Base-by-base conservation (phyloP, 2,113 vertebrate species). In the Platichthys stellatus region DNA sequence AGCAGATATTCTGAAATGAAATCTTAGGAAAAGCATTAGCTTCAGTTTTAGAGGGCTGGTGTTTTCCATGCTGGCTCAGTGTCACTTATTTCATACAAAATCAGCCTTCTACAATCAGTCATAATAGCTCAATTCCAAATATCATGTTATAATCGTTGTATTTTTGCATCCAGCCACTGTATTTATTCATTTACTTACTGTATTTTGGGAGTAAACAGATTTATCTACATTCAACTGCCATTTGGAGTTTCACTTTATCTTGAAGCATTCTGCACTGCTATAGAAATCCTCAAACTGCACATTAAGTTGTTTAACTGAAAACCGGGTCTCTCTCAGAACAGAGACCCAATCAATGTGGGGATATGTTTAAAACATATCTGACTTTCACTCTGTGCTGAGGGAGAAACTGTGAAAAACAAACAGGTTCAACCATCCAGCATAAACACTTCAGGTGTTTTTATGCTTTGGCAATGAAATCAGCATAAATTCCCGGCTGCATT, bases 221-320 rank as follows among this genome's bases (percentile, higher is more conserved):
- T 51, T 51, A 51, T 51, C 47, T 17, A 18, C 47, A 51, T 51
- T 51, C 8, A 51, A 7, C 7, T 4, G 1, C 4, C 47, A 9
- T 51, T 51, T 17, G 2, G 47, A 18, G 4, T 51, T 51, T 51
- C 18, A 51, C 1, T 51, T 51, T 51, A 1, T 51, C 14, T 51
- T 17, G 4, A 51, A 47, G 11, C 3, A 26, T 57, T 69, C 59
- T 38, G 7, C 28, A 57, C 21, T 43, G 26, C n/a, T 60, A 18
- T 12, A 70, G 70, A 75, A 43, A 18, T 54, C 11, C 26, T 72
- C 47, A 63, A 73, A 63, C 63, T 60, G 17, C 7, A 20, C 57
- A 56, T 23, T 66, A 61, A 64, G 31, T 18, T 58, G 38, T 63
- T 35, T 43, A 28, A 74, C 18, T 28, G 53, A 74, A 13, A 47